A percentile compares a stretch with the other conserved stretches of the same genome.
Conservation (phyloP, 1,140 invertebrate genomes). For the Drosophila kanapiae region DNA sequence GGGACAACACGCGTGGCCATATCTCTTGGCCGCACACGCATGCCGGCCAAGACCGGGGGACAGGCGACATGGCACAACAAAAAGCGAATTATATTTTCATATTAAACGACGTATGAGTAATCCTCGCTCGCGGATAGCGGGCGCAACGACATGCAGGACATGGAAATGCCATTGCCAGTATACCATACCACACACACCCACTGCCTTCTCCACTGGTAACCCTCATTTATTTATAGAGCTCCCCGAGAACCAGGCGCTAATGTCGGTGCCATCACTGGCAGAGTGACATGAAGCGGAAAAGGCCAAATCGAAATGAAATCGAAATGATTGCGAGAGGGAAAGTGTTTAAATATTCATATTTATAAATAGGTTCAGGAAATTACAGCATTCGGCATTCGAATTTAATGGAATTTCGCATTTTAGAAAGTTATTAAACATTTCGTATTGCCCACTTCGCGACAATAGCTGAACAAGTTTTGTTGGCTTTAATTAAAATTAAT, state of each 20-base stretch:
- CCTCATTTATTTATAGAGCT: slow-evolving; percentile 54
- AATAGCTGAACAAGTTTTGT: neutral
- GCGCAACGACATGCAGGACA: slow-evolving; percentile 18
- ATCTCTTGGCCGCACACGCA: slow-evolving; percentile 60
- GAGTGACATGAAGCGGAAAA: slow-evolving; percentile 30
- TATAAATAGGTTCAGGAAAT: slow-evolving; percentile 24
- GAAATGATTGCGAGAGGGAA: slow-evolving; percentile 17
- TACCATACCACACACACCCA: slow-evolving; percentile 9
- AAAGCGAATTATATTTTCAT: slow-evolving; percentile 75
- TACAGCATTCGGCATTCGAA: neutral
- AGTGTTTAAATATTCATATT: slow-evolving; percentile 38
- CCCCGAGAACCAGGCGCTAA: slow-evolving; percentile 38
- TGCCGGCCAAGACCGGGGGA: slow-evolving; percentile 12
- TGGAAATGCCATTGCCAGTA: slow-evolving; percentile 46
- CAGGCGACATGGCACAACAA: slow-evolving; percentile 48
- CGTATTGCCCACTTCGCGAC: no score
- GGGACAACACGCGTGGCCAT: slow-evolving; percentile 27
- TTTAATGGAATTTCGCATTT: neutral
- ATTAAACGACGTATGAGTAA: slow-evolving; percentile 62
- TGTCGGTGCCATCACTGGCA: slow-evolving; percentile 41
- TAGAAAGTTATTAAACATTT: neutral
- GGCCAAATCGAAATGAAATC: slow-evolving; percentile 15
- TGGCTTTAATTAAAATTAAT: no score
- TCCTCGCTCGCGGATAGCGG: slow-evolving; percentile 15
- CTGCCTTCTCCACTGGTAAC: neutral